Base-by-base conservation (phyloP, 2,113 vertebrate genomes). In the Nesogale talazaci region DNA sequence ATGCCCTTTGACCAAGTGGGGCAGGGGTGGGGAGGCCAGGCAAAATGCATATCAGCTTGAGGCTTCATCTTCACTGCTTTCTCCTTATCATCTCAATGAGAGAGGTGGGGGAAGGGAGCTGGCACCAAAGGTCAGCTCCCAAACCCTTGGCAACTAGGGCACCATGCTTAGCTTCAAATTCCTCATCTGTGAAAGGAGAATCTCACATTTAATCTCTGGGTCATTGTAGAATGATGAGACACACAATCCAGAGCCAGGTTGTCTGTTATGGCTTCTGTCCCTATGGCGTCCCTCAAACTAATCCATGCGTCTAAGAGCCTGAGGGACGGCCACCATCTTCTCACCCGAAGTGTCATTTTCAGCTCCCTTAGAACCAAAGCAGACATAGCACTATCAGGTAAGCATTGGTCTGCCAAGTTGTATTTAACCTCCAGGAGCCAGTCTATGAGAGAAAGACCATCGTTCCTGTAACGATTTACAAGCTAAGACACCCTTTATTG, bases 81-180 rank as follows among this genome's bases (percentile, higher is more conserved):
- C 57, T 85, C 82, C 72, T 67, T 59, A 85, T 87, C 88, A 19
- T 31, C 40, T 63, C 79, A 70, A 25, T 83, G 65, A 77, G 74
- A 69, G 31, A n/a, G 23, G 3, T 70, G 52, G 27, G 10, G 25
- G 63, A 89, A 15, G 31, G n/a, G 69, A 76, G 7, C 83, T 67
- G 82, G 88, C 81, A 61, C 23, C 40, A 38, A 69, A 5, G 40
- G 74, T 42, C 77, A 52, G 38, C 34, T 57, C 36, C 36, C 42
- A 57, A 85, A 80, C 23, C 31, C 77, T 89, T 36, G 29, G 42
- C 72, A 46, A 2, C 34, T 80, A 2, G 17, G 11, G 69, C 34
- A 27, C 12, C 0, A 3, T 22, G 14, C 78, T 63, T 2, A 38
- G 46, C 10, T 59, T 88, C 27, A 0, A 3, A 11, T 25, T 80